Percentiles rank a stretch among this genome's conserved stretches.
Evolutionary conservation across 1,140 invertebrate species (phyloP).

Genomic region (Battus philenor): DNA sequence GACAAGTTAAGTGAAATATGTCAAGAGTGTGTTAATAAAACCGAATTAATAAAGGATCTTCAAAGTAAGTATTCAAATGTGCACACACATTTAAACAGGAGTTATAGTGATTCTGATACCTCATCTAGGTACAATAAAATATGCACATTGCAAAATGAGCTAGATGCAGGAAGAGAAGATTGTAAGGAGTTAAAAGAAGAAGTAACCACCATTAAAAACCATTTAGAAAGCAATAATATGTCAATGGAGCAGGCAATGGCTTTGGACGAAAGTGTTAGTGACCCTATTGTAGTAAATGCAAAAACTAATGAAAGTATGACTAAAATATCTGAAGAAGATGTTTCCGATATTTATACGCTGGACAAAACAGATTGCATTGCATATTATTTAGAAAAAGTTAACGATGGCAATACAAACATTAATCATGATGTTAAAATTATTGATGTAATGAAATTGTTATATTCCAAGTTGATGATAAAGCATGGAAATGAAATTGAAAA

Average conservation of each 20-base stretch:
- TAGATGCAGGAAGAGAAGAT: constrained; percentile 59
- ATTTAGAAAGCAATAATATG: constrained; percentile 51
- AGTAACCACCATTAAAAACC: constrained; percentile 59
- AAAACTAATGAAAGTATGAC: constrained; percentile 27
- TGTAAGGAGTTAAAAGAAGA: constrained; percentile 62
- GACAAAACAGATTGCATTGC: constrained; percentile 55
- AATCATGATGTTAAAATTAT: constrained; percentile 45
- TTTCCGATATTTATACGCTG: constrained; percentile 30
- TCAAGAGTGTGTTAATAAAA: constrained; percentile 38
- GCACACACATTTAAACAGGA: constrained; percentile 45
- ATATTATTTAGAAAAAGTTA: constrained; percentile 46
- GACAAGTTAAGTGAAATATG: constrained; percentile 24
- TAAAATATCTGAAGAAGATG: constrained; percentile 32
- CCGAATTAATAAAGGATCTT: constrained; percentile 31
- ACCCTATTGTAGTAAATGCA: constrained; percentile 27
- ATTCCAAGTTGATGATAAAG: constrained; percentile 38
- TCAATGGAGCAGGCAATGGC: constrained; percentile 46
- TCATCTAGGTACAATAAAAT: constrained; percentile 59
- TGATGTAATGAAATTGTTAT: constrained; percentile 58
- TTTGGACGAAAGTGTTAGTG: constrained; percentile 51
- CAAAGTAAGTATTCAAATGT: constrained; percentile 25
- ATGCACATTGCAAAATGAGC: constrained; percentile 59
- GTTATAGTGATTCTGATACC: constrained; percentile 56
- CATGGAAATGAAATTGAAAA: constrained; percentile 57
- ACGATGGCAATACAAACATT: constrained; percentile 29